Conservation (phyloP, 30 jellyfish, hydroid and myxozoan genomes). For the Clytia hemisphaerica region DNA sequence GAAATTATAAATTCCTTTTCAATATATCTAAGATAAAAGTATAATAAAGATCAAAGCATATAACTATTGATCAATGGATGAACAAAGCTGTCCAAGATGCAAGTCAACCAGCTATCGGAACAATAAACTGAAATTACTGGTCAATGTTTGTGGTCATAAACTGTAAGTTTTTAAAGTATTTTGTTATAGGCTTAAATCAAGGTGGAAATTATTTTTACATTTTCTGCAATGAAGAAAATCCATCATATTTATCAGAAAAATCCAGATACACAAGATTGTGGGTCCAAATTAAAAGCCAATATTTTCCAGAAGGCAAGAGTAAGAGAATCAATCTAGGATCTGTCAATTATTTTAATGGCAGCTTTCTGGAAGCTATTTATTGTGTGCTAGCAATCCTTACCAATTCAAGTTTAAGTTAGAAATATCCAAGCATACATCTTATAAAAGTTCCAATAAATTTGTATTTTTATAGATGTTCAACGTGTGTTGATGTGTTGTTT, state of each 20-base stretch:
- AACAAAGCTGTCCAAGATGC: conserved; percentile 92
- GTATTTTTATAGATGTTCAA: conserved; percentile 50
- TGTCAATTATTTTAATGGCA: not conserved
- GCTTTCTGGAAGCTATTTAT: not conserved
- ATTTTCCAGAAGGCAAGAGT: too few species aligned
- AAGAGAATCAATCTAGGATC: too few species aligned
- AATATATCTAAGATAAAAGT: too few species aligned
- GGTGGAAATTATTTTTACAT: too few species aligned
- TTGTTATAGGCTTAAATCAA: not conserved
- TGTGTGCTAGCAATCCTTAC: not conserved
- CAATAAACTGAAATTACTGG: conserved; percentile 71
- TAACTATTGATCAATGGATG: too few species aligned
- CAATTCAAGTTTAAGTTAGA: not conserved
- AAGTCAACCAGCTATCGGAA: conserved; percentile 79
- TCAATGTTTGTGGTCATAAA: conserved; percentile 92
- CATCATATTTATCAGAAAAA: too few species aligned
- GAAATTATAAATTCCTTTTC: too few species aligned
- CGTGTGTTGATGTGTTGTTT: conserved; percentile 95
- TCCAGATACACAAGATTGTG: too few species aligned
- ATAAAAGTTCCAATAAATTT: not conserved
- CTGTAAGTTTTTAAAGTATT: conserved; percentile 31
- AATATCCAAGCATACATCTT: not conserved
- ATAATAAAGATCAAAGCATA: too few species aligned
- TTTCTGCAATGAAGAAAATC: too few species aligned
- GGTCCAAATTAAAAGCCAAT: too few species aligned